Percentiles rank a stretch among this genome's conserved stretches.
Evolutionary conservation across 2,113 vertebrate species (phyloP).

Genomic region (Channa argus): DNA sequence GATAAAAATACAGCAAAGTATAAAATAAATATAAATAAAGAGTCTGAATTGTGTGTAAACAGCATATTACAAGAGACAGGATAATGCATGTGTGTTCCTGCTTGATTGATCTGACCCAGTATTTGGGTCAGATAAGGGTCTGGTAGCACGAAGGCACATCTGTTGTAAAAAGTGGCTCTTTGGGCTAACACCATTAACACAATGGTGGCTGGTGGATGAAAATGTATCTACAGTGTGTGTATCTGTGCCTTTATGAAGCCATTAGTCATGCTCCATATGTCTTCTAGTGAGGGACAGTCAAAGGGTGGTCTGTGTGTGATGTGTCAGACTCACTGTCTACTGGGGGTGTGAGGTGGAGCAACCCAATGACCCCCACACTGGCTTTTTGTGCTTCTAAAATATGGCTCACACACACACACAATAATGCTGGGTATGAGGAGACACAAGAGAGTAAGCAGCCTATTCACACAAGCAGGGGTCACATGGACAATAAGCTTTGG

Average conservation of each 20-base stretch:
- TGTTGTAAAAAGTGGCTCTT: conserved; percentile 64
- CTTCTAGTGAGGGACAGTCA: conserved; percentile 60
- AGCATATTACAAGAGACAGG: background rate
- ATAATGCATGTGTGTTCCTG: background rate
- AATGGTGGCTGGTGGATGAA: conserved; percentile 70
- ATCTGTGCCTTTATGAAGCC: conserved; percentile 75
- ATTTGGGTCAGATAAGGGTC: conserved; percentile 71
- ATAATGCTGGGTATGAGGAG: conserved; percentile 47
- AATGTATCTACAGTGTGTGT: conserved; percentile 65
- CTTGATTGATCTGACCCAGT: conserved; percentile 40
- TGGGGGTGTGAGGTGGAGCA: conserved; percentile 63
- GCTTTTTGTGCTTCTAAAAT: conserved; percentile 66
- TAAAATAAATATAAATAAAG: too few relatives aligned
- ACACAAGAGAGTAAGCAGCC: conserved; percentile 53
- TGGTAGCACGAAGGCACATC: conserved; percentile 66
- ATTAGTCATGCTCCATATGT: conserved; percentile 83
- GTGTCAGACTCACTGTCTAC: conserved; percentile 65
- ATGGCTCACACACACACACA: conserved; percentile 48
- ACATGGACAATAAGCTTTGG: conserved; percentile 43
- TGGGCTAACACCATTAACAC: conserved; percentile 69
- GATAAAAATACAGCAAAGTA: too few relatives aligned
- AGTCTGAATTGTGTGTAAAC: background rate
- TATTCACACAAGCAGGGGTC: conserved; percentile 62
- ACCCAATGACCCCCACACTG: conserved; percentile 62
- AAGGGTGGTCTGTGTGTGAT: conserved; percentile 44